Base-by-base conservation (phyloP, 2,888 invertebrate genomes). In the Drosophila heteroneura region DNA sequence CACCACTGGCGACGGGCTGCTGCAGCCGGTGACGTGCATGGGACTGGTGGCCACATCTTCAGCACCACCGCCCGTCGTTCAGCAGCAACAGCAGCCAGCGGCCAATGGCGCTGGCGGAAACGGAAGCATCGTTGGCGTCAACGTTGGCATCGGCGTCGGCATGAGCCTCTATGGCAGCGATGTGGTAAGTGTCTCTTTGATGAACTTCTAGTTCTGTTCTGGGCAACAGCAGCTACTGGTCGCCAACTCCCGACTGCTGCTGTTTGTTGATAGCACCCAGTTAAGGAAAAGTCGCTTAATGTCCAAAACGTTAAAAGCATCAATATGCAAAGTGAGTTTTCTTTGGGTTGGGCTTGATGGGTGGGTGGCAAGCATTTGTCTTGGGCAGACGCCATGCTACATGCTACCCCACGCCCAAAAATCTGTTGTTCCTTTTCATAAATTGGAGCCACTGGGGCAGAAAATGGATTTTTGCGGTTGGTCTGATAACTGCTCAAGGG, bases 121-220 rank as follows among this genome's bases (percentile, higher is more conserved):
- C 83, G 90, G 91, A 86, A 92, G 91, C 81, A 84, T 87, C 74
- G 85, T 91, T 62, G 84, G 91, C 73, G 86, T 87, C 33, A 67
- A 70, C 72, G 70, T 72, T n/a, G 72, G 82, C 72, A 79, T 87
- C 6, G 75, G 81, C 63, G 82, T 81, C 56, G 90, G 91, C 81
- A 85, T 92, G 76, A 81, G 89, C 76, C 87, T 91, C 83, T 92
- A 91, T 86, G 89, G 91, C 81, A 86, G 91, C 88, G 92, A 93
- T 87, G 83, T 92, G 92, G 92, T 93, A 92, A 93, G 92, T 93
- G 85, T 81, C 83, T 89, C 84, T 83, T 86, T 86, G 91, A 86
- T 86, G 87, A 90, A 86, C 82, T 89, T 72, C 81, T 78, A 77
- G 66, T 76, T 59, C 67, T 44, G 33, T 47, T 67, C 5, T 53